These are phyloP conservation scores for Alouatta palliata DNA, from an alignment of 2,113 vertebrate species.

Conservation along the genomic window DNA sequence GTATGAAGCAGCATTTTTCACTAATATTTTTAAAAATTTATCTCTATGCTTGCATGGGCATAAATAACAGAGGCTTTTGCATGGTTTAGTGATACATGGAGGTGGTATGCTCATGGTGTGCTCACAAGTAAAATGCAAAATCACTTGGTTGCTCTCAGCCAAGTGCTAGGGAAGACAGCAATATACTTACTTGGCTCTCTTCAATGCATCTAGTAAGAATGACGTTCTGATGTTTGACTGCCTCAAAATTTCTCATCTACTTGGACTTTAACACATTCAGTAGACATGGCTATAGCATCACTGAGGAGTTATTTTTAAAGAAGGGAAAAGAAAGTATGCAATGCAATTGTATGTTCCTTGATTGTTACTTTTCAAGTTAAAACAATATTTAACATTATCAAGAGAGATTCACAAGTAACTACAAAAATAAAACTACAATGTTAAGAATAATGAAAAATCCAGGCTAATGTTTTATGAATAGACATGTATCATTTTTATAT, in stretches of 20 bases:
- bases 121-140: constrained; percentile 54
- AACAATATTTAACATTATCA: background rate
- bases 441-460: background rate
- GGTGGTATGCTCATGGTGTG: background rate
- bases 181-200: background rate
- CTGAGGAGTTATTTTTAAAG: background rate
- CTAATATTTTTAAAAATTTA: background rate
- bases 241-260: background rate
- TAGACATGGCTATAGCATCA: background rate
- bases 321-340: background rate
- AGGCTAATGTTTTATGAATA: background rate
- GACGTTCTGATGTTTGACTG: background rate
- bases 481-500: background rate
- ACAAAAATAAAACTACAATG: background rate
- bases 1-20: constrained; percentile 16
- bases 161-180: background rate
- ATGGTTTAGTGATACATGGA: constrained; percentile 34
- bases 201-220: background rate
- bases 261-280: background rate
- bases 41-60: background rate
- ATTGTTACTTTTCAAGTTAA: background rate
- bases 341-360: background rate
- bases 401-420: background rate
- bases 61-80: constrained; percentile 27
- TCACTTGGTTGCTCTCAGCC: background rate